Base-by-base conservation (phyloP, 2,797 vertebrate species). In the Simalia tracyae region DNA sequence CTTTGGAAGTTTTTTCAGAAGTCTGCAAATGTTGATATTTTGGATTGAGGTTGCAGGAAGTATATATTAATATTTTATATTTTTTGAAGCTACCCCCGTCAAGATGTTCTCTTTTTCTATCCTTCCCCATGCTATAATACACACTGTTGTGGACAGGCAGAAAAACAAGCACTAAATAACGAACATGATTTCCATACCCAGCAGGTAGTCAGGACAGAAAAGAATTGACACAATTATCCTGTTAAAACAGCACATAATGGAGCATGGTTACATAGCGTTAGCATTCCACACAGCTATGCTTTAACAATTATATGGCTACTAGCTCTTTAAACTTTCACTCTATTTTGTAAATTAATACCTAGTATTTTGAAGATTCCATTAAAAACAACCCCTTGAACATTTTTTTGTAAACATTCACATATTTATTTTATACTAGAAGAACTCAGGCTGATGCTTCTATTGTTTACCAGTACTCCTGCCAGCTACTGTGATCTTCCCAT, bases 271-370 rank as follows among this genome's bases (percentile, higher is more conserved):
- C 54, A 95, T 92, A 96, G 96, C 59, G 60, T 96, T 95, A 92
- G 92, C 89, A 93, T 94, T 95, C 93, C 92, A 94, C 96, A 96
- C 93, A 94, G 95, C 96, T 94, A 93, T 93, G 96, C 96, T 96
- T 94, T 95, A 96, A 93, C 93, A 97, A 97, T 96, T 96, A 91
- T 97, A 95, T 60, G 87, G 97, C 95, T 97, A 95, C 97, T 97
- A 97, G 96, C 95, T 97, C 94, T 97, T 97, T 96, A 97, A 97
- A 97, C 85, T 93, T 96, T 96, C 96, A 95, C 96, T 97, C 92
- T 95, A 97, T 96, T 97, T 97, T 96, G 95, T 97, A 97, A 98
- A 98, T 97, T 97, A 97, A 94, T 91, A 93, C 93, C 95, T 90
- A 96, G 91, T 95, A 96, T 94, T 96, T 97, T 95, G 95, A 97